Percentiles rank a stretch among this genome's conserved stretches.
phyloP scores from a whole-genome alignment of 2,888 invertebrate genomes.

The Zygogramma bicolorata region DNA sequence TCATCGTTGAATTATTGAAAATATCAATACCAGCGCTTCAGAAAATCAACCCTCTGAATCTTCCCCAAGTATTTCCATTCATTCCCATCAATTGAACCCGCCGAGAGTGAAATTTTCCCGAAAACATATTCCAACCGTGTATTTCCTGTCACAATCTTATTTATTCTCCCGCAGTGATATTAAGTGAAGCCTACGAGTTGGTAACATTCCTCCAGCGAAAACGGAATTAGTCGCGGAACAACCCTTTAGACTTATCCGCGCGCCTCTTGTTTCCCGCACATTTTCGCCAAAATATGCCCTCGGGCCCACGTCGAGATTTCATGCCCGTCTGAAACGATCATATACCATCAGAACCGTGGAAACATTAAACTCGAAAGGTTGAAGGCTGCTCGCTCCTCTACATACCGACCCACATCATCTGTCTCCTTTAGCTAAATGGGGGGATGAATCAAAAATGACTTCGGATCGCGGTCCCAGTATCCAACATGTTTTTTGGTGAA shows the following conservation, averaged over 20 bases:
- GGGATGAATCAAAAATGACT: neutral
- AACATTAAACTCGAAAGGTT: neutral
- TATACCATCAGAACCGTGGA: neutral
- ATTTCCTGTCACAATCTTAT: neutral
- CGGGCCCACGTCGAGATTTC: neutral
- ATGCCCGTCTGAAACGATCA: slow-evolving; percentile 1
- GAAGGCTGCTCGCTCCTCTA: neutral
- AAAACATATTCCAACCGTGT: neutral
- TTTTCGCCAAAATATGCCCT: slow-evolving; percentile 11
- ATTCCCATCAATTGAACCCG: no score
- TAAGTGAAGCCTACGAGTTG: neutral
- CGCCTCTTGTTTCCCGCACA: slow-evolving; percentile 17
- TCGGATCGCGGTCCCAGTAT: neutral
- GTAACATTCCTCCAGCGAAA: neutral
- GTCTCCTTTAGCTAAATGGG: neutral
- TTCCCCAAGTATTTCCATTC: neutral
- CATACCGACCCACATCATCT: neutral
- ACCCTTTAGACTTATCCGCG: neutral
- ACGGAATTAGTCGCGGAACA: neutral
- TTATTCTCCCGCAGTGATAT: neutral
- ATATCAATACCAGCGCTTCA: no score
- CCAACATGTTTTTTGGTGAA: no score
- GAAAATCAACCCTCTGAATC: no score
- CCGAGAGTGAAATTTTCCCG: neutral
- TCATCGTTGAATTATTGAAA: no score